phyloP scores from a whole-genome alignment of 2,113 vertebrate genomes.

The Ceyx margarethae region DNA sequence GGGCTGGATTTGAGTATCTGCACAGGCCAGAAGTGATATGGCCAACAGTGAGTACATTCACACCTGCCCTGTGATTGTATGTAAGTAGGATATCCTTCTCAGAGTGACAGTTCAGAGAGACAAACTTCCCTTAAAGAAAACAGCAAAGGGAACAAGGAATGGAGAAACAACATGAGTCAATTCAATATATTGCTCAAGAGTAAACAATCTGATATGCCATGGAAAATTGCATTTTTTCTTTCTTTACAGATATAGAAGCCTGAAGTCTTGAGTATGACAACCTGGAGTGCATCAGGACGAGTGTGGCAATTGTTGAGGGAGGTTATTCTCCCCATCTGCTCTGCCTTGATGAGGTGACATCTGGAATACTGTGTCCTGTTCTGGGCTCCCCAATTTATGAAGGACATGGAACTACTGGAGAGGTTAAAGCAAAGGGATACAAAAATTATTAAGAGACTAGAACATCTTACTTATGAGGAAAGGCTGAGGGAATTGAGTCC shows the following conservation, averaged over 20 bases:
- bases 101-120: background rate
- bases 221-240: background rate
- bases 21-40: background rate
- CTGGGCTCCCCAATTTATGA: no score
- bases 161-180: background rate
- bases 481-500: no score
- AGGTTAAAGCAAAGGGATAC: no score
- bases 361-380: no score
- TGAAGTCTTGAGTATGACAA: background rate
- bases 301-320: no score
- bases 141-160: background rate
- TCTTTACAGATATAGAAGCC: background rate
- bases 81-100: fast-evolving
- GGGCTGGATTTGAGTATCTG: background rate
- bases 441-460: no score
- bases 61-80: background rate
- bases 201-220: background rate
- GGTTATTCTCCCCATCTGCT: no score
- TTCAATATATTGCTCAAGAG: background rate
- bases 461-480: no score
- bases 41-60: fast-evolving
- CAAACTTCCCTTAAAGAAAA: background rate
- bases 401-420: no score
- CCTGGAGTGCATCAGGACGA: no score
- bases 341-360: no score